Percentiles rank a stretch among this genome's conserved stretches.
These are phyloP conservation scores for Progne subis DNA, from an alignment of 2,113 vertebrate genomes.

Conservation along the genomic window DNA sequence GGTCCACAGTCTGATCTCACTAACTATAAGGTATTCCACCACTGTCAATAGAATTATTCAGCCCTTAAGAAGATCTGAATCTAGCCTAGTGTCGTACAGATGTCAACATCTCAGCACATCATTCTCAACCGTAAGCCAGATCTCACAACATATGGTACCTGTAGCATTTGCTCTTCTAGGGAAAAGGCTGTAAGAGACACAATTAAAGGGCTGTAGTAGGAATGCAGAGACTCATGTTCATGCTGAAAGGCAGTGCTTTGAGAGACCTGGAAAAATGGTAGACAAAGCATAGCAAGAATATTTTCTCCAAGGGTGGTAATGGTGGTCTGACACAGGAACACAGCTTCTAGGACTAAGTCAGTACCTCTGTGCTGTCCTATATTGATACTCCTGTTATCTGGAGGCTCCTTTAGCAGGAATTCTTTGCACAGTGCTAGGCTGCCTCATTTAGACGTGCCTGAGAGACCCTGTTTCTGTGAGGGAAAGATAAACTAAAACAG, in stretches of 20 bases:
- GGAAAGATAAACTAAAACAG: not conserved
- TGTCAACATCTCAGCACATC: not conserved
- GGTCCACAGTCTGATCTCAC: not conserved
- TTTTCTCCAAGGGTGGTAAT: not conserved
- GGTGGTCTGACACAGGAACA: not conserved
- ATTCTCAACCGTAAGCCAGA: not conserved
- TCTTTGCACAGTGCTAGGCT: not conserved
- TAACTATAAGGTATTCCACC: not conserved
- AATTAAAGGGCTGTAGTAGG: not conserved
- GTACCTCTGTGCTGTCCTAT: not conserved
- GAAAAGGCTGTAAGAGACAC: not conserved
- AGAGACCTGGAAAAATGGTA: not conserved
- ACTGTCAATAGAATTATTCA: not conserved
- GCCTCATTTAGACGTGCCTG: not conserved
- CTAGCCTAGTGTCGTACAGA: accelerated
- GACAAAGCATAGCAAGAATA: not conserved
- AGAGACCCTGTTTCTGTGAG: not conserved
- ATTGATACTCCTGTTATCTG: not conserved
- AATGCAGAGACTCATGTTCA: not conserved
- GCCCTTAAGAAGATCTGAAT: not conserved
- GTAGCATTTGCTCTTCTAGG: not conserved
- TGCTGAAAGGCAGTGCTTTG: not conserved
- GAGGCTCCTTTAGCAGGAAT: not conserved
- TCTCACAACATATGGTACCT: not conserved
- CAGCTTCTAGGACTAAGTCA: not conserved